phyloP scores from a whole-genome alignment of 1,140 invertebrate species.

The Mactra quadrangularis region DNA sequence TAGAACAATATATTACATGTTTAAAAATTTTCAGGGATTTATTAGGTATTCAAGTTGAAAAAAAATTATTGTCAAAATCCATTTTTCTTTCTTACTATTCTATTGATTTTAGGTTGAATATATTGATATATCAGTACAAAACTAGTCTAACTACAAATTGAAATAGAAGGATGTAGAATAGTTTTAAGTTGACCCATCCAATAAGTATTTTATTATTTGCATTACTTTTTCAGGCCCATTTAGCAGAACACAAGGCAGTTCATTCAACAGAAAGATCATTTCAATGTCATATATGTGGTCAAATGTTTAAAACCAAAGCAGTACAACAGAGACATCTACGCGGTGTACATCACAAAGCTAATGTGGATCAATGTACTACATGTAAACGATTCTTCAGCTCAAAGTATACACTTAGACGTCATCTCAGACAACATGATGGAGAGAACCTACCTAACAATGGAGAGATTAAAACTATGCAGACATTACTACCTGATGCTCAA shows the following conservation, averaged over 20 bases:
- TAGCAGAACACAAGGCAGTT: constrained; percentile 78
- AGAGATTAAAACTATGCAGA: not conserved
- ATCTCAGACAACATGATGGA: constrained; percentile 79
- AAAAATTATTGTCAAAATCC: too few species aligned
- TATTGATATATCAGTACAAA: too few species aligned
- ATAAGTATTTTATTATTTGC: too few species aligned
- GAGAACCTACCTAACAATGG: not conserved
- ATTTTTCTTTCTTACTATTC: too few species aligned
- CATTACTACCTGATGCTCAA: not conserved
- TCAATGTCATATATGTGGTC: constrained; percentile 85
- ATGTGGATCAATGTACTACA: constrained; percentile 77
- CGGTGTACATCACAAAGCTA: constrained; percentile 83
- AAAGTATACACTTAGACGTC: constrained; percentile 82
- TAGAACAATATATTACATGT: too few species aligned
- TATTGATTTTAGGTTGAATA: too few species aligned
- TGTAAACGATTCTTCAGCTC: constrained; percentile 84
- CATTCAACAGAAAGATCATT: constrained; percentile 83
- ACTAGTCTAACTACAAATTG: too few species aligned
- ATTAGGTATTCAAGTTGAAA: too few species aligned
- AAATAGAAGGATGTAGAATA: too few species aligned
- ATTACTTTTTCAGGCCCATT: constrained; percentile 73
- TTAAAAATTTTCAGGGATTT: too few species aligned
- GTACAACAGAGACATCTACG: constrained; percentile 84
- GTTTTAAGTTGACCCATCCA: too few species aligned
- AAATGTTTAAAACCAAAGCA: constrained; percentile 84